phyloP scores from a whole-genome alignment of 1,140 invertebrate genomes.

The Eriocheir sinensis region DNA sequence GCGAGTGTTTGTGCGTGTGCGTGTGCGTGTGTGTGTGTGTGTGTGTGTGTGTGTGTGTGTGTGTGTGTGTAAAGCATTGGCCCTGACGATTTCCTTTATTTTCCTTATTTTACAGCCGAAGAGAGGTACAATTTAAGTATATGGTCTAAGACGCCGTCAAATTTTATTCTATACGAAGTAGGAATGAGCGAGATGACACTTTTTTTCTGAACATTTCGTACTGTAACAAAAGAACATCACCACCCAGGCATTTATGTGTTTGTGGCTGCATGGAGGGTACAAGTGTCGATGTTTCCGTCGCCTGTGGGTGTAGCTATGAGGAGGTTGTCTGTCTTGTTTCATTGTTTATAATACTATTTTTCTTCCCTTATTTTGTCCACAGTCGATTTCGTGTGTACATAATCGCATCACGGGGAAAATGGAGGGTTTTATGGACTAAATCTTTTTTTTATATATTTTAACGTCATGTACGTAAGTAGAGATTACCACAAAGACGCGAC shows the following conservation, averaged over 20 bases:
- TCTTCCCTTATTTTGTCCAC: neutral
- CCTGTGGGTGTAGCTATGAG: neutral
- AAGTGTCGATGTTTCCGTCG: neutral
- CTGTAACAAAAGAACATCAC: no score
- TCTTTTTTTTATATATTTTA: neutral
- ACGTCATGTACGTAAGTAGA: neutral
- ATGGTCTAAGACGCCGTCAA: neutral
- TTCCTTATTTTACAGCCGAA: neutral
- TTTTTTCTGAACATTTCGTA: neutral
- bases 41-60: no score
- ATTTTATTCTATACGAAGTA: neutral
- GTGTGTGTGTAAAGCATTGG: no score
- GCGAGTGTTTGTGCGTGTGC: no score
- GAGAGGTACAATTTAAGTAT: neutral
- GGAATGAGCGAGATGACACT: neutral
- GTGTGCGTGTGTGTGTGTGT: no score
- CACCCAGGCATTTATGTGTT: neutral
- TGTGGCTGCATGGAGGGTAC: neutral
- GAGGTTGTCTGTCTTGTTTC: neutral
- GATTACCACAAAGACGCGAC: neutral
- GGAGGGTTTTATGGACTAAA: neutral
- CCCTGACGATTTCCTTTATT: slow-evolving; percentile 2
- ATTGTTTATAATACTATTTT: neutral
- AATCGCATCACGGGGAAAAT: neutral
- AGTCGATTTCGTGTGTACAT: neutral